phyloP scores from a whole-genome alignment of 2,113 vertebrate species.

The Synchiropus splendidus region DNA sequence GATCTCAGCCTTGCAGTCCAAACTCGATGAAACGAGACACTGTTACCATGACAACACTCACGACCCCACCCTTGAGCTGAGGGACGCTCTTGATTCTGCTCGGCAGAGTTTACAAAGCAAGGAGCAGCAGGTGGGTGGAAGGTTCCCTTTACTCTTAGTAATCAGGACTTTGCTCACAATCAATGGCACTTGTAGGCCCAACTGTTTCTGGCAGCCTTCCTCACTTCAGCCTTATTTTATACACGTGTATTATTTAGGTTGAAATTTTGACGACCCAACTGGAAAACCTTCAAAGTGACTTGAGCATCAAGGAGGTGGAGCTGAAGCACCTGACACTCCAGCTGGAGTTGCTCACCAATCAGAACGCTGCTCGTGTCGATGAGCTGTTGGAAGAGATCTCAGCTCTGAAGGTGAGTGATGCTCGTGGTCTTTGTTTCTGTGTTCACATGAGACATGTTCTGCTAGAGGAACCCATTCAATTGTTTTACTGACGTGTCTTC shows the following conservation, averaged over 20 bases:
- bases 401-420: constrained; percentile 61
- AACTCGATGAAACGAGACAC: constrained; percentile 71
- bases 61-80: constrained; percentile 55
- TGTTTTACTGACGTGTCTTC: too few relatives aligned
- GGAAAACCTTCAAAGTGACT: constrained; percentile 65
- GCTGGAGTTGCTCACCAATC: constrained; percentile 63
- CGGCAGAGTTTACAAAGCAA: constrained; percentile 63
- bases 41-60: constrained; percentile 47
- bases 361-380: constrained; percentile 40
- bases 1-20: constrained; percentile 78
- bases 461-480: too few relatives aligned
- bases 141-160: not conserved
- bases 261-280: constrained; percentile 68
- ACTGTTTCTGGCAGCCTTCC: too few relatives aligned
- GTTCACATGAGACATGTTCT: too few relatives aligned
- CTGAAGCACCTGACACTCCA: constrained; percentile 70
- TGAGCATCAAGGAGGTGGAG: constrained; percentile 70
- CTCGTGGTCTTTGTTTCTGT: not conserved
- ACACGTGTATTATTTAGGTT: constrained; percentile 51
- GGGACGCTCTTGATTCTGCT: constrained; percentile 62
- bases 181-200: too few relatives aligned
- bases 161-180: too few relatives aligned
- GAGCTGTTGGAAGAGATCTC: constrained; percentile 67
- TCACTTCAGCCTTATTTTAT: too few relatives aligned
- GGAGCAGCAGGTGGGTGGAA: constrained; percentile 68